Evolutionary conservation across 2,113 vertebrate species (phyloP).

Genomic region (Pteronura brasiliensis): DNA sequence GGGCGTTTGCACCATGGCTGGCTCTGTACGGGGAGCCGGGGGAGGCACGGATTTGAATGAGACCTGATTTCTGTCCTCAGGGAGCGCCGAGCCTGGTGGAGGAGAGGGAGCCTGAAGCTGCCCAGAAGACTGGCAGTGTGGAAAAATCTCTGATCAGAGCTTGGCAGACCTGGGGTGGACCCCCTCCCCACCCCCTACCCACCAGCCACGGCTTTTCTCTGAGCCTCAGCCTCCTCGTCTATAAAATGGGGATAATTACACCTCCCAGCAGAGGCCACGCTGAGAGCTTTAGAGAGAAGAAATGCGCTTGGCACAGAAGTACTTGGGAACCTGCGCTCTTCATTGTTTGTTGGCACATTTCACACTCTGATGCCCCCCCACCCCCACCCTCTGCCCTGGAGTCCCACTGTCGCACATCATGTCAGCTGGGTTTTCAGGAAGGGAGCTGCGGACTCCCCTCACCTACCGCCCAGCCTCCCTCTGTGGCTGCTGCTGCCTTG

Average conservation of each 20-base stretch:
- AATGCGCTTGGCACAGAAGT: background rate
- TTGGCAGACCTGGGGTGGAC: background rate
- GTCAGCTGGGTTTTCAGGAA: background rate
- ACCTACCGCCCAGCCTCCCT: background rate
- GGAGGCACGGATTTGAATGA: background rate
- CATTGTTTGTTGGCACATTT: rapidly evolving
- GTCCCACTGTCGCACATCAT: rapidly evolving
- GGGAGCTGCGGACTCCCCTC: background rate
- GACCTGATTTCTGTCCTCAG: background rate
- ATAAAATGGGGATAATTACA: background rate
- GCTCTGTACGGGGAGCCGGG: background rate
- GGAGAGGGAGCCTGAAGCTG: rapidly evolving
- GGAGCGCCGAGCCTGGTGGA: background rate
- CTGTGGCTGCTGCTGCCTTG: background rate
- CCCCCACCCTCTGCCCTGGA: background rate
- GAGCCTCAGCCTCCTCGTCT: background rate
- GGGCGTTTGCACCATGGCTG: rapidly evolving
- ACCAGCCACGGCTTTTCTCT: background rate
- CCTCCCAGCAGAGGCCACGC: background rate
- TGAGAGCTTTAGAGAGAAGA: background rate
- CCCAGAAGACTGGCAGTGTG: rapidly evolving
- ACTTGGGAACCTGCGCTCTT: rapidly evolving
- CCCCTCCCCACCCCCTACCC: rapidly evolving
- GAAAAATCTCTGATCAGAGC: background rate
- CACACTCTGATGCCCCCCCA: background rate